Evolutionary conservation across 1,140 invertebrate genomes (phyloP), one percentile per base, ranked within the genome.

Genomic region (Penaeus vannamei): DNA sequence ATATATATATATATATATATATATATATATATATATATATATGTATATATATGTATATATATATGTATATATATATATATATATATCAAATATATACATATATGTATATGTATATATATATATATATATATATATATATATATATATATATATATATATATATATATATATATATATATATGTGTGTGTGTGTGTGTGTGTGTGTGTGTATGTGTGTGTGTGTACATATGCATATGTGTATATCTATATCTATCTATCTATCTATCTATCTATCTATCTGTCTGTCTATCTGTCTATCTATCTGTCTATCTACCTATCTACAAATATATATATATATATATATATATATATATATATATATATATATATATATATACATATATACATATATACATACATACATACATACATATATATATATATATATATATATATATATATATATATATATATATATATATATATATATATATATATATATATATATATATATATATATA

Each of bases 291-390:
- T 26, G 64, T 76, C 59, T 46, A 59, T 72, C 72, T 53, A 76
- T 53, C 59, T 85, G 23, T 76, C 76, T 76, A 76, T 0, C 76
- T 53, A 76, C 59, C 76, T 76, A 59, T 53, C 76, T 29, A 76
- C 26, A 85, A 12, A 85, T 46, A 76, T 76, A 72, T 72, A 3
- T 46, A 76, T 72, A 85, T n/a, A 72, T 46, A 76, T 72, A 53
- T 76, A 85, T 85, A 72, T 59, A 85, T 85, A 85, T 76, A 76
- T 76, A 76, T 76, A 76, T 76, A 76, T 76, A 72, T 85, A 46
- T 72, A 72, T 72, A 26, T 72, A 46, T 66, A 62, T 83, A 62
- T 62, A 83, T 29, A 61, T 32, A 29, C n/a, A 76, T 76, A 76
- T 76, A 32, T 76, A 8, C 32, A 32, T 36, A n/a, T 23, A 36